phyloP scores from a whole-genome alignment of 2,797 vertebrate species.

The Melanotaenia maccullochi region DNA sequence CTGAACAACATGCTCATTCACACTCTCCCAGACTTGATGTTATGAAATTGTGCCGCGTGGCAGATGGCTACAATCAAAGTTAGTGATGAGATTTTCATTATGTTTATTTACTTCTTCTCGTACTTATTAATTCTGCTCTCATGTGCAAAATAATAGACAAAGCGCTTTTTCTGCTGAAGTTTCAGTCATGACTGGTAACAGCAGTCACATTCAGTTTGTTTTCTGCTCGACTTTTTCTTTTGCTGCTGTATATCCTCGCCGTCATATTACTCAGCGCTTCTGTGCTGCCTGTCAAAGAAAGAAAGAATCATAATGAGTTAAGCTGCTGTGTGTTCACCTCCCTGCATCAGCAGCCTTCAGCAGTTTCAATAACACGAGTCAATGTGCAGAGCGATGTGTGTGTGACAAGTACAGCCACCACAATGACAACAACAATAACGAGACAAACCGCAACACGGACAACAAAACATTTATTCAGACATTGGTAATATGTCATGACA shows the following conservation, averaged over 20 bases:
- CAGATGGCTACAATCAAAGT: conserved; percentile 27
- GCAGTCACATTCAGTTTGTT: conserved; percentile 37
- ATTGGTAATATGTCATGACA: conserved; percentile 49
- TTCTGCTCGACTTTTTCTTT: conserved; percentile 36
- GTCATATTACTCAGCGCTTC: conserved; percentile 78
- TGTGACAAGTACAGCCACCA: conserved; percentile 51
- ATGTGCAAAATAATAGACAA: conserved; percentile 41
- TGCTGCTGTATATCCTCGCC: conserved; percentile 40
- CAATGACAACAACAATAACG: conserved; percentile 50
- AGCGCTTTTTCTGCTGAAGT: conserved; percentile 15
- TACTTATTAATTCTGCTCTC: conserved; percentile 44
- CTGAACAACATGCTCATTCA: conserved; percentile 57
- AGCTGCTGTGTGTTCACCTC: conserved; percentile 54
- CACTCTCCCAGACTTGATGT: conserved; percentile 44
- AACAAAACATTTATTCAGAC: conserved; percentile 53
- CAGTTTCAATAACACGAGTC: conserved; percentile 59
- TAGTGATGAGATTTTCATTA: conserved; percentile 1
- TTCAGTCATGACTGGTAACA: conserved; percentile 49
- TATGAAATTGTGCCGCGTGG: conserved; percentile 39
- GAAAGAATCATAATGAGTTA: conserved; percentile 58
- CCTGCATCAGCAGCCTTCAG: conserved; percentile 65
- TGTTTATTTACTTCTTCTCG: conserved; percentile 30
- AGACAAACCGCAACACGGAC: conserved; percentile 53
- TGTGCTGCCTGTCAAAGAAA: conserved; percentile 62
- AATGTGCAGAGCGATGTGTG: conserved; percentile 44